phyloP scores from a whole-genome alignment of 2,797 vertebrate species.

The Karalla daura region DNA sequence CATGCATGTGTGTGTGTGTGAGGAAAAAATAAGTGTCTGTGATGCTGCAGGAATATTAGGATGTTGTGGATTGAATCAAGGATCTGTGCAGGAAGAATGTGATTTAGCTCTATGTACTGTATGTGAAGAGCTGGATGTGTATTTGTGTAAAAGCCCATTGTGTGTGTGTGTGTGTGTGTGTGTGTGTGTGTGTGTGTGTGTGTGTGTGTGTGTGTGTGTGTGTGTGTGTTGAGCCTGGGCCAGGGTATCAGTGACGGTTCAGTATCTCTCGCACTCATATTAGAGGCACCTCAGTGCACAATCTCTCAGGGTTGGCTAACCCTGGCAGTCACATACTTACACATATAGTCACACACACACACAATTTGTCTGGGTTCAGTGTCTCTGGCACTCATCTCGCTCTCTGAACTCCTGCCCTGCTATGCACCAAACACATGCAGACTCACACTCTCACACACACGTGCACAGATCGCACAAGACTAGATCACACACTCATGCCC shows the following conservation, averaged over 20 bases:
- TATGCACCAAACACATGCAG: slow-evolving; percentile 55
- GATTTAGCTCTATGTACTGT: slow-evolving; percentile 37
- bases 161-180: background rate
- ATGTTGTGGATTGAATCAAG: slow-evolving; percentile 37
- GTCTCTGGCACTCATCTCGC: slow-evolving; percentile 53
- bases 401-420: slow-evolving; percentile 75
- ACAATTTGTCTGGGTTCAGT: slow-evolving; percentile 61
- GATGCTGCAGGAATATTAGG: slow-evolving; percentile 34
- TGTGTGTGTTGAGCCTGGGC: slow-evolving; percentile 59
- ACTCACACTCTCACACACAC: slow-evolving; percentile 37
- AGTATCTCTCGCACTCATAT: slow-evolving; percentile 77
- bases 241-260: slow-evolving; percentile 80
- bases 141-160: slow-evolving; percentile 20
- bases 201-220: slow-evolving; percentile 26
- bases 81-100: slow-evolving; percentile 45
- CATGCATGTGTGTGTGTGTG: slow-evolving; percentile 33
- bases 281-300: slow-evolving; percentile 80
- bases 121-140: slow-evolving; percentile 41
- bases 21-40: slow-evolving; percentile 23
- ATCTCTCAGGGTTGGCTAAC: slow-evolving; percentile 78
- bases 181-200: slow-evolving; percentile 25
- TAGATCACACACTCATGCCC: slow-evolving; percentile 64
- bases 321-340: slow-evolving; percentile 71
- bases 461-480: slow-evolving; percentile 41
- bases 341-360: slow-evolving; percentile 58